phyloP scores from a whole-genome alignment of 2,888 invertebrate genomes.

The Drosophila multiciliata region DNA sequence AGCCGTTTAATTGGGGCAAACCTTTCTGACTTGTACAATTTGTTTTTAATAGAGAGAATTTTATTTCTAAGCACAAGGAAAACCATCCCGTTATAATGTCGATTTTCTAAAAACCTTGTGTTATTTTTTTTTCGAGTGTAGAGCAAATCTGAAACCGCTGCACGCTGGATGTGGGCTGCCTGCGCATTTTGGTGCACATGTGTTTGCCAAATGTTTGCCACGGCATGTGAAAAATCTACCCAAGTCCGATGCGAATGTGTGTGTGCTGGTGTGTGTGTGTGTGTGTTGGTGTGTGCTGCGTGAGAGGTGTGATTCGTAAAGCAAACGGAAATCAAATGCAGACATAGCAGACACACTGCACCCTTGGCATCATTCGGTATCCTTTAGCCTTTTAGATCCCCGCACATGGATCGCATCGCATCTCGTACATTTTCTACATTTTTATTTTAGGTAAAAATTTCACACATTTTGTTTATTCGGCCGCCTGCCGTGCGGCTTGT shows the following conservation, averaged over 20 bases:
- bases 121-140: background rate
- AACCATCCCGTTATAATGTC: background rate
- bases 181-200: conserved; percentile 81
- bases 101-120: background rate
- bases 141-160: conserved; percentile 19
- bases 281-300: conserved; percentile 24
- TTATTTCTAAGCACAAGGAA: background rate
- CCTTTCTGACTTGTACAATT: background rate
- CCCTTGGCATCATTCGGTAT: conserved; percentile 30
- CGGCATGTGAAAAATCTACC: conserved; percentile 79
- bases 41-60: background rate
- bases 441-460: conserved; percentile 79
- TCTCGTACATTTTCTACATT: conserved; percentile 63
- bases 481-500: conserved; percentile 62
- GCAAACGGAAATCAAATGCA: conserved; percentile 80
- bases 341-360: conserved; percentile 51
- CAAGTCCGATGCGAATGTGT: conserved; percentile 45
- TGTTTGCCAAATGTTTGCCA: conserved; percentile 84
- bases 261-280: conserved; percentile 20
- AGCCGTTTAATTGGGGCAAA: background rate
- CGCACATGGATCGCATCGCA: conserved; percentile 1
- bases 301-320: conserved; percentile 69
- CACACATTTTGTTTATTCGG: conserved; percentile 76
- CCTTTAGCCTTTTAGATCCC: conserved; percentile 30
- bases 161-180: conserved; percentile 15